Conservation (phyloP, 1,140 invertebrate species). For the Oedothorax gibbosus region DNA sequence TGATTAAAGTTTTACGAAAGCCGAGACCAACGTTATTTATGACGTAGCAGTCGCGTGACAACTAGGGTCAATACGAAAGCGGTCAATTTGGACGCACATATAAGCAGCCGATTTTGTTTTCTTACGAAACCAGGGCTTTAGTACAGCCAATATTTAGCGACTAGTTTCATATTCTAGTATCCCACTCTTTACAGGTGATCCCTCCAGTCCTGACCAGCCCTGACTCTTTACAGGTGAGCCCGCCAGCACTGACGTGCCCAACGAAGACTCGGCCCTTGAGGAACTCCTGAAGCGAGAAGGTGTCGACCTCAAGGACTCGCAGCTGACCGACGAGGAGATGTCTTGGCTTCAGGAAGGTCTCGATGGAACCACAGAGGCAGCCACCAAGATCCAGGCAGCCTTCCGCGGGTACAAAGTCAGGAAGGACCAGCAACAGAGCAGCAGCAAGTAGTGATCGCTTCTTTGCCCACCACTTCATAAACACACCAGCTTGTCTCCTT, state of each 20-base stretch:
- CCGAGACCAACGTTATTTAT: no score
- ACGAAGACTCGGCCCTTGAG: constrained; percentile 6
- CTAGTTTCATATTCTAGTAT: not conserved
- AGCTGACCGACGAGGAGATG: constrained; percentile 46
- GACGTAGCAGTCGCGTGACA: no score
- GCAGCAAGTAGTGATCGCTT: constrained; percentile 58
- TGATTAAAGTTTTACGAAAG: no score
- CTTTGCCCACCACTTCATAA: constrained; percentile 7
- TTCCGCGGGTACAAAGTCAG: constrained; percentile 79
- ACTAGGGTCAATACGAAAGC: no score
- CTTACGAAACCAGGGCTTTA: no score
- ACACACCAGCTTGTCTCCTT: no score
- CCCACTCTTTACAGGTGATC: not conserved
- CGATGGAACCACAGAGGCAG: constrained; percentile 69
- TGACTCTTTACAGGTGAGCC: constrained; percentile 2
- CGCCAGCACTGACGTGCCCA: constrained; percentile 23
- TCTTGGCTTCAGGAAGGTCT: constrained; percentile 31
- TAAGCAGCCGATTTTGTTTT: no score
- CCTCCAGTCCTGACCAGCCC: not conserved
- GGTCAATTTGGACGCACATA: no score
- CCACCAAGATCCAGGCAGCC: constrained; percentile 80
- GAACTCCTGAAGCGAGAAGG: constrained; percentile 20
- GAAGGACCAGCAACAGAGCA: constrained; percentile 68
- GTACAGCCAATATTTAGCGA: not conserved
- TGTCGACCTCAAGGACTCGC: constrained; percentile 18